These are phyloP conservation scores for Serilophus lunatus DNA, from an alignment of 2,113 vertebrate species.

Conservation along the genomic window DNA sequence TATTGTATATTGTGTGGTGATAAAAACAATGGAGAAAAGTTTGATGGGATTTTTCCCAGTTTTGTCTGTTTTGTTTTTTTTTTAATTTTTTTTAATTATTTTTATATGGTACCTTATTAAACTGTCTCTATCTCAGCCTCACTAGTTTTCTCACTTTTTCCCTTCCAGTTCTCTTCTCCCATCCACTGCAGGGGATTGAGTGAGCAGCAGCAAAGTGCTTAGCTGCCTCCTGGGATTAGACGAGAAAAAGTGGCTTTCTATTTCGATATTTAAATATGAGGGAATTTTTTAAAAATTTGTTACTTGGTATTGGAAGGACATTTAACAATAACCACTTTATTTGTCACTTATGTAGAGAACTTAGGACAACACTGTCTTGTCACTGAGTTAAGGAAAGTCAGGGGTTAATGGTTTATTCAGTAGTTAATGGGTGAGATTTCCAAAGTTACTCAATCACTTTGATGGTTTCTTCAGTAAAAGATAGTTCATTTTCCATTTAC, in stretches of 20 bases:
- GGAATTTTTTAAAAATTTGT: neutral
- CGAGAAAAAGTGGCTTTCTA: rapidly evolving
- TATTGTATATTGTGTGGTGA: neutral
- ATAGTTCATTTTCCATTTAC: neutral
- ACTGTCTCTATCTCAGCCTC: neutral
- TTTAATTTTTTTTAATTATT: too few species aligned
- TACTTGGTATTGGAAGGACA: neutral
- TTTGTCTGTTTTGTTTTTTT: too few species aligned
- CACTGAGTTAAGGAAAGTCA: neutral
- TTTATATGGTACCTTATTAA: neutral
- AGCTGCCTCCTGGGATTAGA: neutral
- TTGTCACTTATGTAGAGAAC: neutral
- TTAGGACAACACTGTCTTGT: neutral
- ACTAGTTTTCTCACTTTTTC: neutral
- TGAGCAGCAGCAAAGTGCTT: neutral
- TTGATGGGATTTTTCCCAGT: neutral
- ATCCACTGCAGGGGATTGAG: neutral
- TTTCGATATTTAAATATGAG: neutral
- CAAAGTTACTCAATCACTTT: neutral
- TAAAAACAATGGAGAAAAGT: neutral
- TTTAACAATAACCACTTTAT: neutral
- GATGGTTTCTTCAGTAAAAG: neutral
- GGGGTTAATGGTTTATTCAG: neutral
- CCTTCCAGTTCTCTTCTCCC: neutral
- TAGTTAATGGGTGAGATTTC: neutral